A percentile compares a stretch with the other conserved stretches of the same genome.
These are phyloP conservation scores for Empidonax traillii DNA, from an alignment of 2,113 vertebrate species.

Conservation along the genomic window DNA sequence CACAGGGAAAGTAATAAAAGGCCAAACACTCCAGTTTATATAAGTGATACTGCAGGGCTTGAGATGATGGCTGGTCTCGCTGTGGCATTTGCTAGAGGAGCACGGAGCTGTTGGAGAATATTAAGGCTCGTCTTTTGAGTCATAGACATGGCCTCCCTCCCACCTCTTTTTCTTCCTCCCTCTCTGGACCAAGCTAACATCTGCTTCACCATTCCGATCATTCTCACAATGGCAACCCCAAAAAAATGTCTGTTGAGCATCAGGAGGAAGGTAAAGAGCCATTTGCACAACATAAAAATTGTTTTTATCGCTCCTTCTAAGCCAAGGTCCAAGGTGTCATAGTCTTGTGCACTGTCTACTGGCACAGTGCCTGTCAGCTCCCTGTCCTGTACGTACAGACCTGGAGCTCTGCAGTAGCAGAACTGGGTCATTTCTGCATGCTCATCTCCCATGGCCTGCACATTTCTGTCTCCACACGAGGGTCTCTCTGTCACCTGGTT, in stretches of 20 bases:
- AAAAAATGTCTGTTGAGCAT: neutral
- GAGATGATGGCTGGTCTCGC: neutral
- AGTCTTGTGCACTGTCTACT: neutral
- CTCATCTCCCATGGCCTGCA: neutral
- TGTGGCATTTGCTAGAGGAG: neutral
- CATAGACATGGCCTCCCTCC: neutral
- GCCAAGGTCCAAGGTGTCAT: neutral
- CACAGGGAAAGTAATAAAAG: neutral
- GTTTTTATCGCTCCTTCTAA: neutral
- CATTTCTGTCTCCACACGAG: neutral
- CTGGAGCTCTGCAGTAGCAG: neutral
- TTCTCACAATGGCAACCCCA: neutral
- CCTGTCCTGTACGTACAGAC: neutral
- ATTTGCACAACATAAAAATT: neutral
- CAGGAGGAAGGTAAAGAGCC: neutral
- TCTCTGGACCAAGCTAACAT: neutral
- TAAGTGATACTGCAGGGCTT: neutral
- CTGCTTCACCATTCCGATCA: neutral
- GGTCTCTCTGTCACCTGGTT: neutral
- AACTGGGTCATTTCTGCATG: accelerated
- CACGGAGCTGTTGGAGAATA: neutral
- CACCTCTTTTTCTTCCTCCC: neutral
- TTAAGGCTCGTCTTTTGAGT: neutral
- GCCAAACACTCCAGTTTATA: neutral
- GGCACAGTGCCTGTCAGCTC: neutral